Percentiles rank a stretch among this genome's conserved stretches.
Evolutionary conservation across 1,140 invertebrate genomes (phyloP).

Genomic region (Helicoverpa zea): DNA sequence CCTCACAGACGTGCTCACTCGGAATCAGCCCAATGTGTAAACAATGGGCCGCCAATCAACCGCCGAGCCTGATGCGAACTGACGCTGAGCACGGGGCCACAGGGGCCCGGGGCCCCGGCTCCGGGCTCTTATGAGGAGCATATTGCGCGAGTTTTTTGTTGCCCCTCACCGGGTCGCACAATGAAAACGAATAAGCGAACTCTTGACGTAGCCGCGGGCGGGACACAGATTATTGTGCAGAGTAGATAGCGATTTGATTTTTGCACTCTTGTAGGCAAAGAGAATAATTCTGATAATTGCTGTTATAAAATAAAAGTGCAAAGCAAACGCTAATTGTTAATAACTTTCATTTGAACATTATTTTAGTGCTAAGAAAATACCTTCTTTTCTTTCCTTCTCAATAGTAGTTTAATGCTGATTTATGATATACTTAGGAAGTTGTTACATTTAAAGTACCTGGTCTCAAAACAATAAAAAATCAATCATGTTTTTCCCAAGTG

Average conservation of each 20-base stretch:
- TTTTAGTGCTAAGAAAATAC: too few relatives aligned
- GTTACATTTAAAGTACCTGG: too few relatives aligned
- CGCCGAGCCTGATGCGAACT: constrained; percentile 62
- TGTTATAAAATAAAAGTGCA: too few relatives aligned
- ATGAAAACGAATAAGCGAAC: constrained; percentile 69
- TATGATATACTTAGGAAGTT: too few relatives aligned
- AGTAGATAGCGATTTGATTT: not conserved
- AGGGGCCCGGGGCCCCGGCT: not conserved
- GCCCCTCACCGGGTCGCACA: constrained; percentile 58
- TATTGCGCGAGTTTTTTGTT: constrained; percentile 73
- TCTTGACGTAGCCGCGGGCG: constrained; percentile 54
- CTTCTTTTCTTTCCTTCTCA: too few relatives aligned
- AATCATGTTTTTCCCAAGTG: too few relatives aligned
- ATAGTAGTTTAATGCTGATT: too few relatives aligned
- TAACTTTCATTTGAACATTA: too few relatives aligned
- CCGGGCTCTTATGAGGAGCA: constrained; percentile 66
- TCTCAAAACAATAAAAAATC: too few relatives aligned
- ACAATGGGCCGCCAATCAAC: constrained; percentile 69
- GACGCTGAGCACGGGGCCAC: constrained; percentile 50
- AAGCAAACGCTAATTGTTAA: too few relatives aligned
- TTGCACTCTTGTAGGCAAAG: not conserved
- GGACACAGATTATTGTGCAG: constrained; percentile 53
- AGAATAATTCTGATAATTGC: too few relatives aligned
- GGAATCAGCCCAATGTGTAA: constrained; percentile 55
- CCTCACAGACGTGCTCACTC: not conserved